phyloP scores from a whole-genome alignment of 2,888 invertebrate genomes.

The Leucozona laternaria region DNA sequence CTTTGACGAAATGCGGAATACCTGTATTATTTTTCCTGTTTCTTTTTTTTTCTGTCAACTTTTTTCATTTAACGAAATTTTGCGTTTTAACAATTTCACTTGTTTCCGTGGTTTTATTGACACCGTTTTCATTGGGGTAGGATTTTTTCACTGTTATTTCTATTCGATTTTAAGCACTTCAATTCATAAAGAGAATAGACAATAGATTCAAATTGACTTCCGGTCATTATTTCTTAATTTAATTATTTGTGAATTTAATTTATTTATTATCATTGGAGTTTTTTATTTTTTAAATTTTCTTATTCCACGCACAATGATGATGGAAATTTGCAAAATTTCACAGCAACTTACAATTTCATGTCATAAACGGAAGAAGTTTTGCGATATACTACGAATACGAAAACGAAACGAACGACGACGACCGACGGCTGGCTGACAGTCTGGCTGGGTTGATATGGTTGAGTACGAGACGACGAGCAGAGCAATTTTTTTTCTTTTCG shows the following conservation, averaged over 20 bases:
- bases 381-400: conserved; percentile 57
- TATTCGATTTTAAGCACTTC: background rate
- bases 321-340: background rate
- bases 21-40: conserved; percentile 33
- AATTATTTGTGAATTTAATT: background rate
- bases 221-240: conserved; percentile 33
- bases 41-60: conserved; percentile 43
- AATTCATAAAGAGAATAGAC: background rate
- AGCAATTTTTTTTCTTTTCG: background rate
- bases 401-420: conserved; percentile 2
- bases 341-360: background rate
- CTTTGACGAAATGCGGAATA: conserved; percentile 41
- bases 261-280: background rate
- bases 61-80: conserved; percentile 24
- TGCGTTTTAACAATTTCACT: conserved; percentile 18
- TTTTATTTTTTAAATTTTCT: background rate
- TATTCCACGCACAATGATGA: conserved; percentile 21
- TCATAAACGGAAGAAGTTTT: conserved; percentile 68
- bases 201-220: conserved; percentile 14
- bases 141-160: conserved; percentile 13
- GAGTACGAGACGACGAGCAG: background rate
- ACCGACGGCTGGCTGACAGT: conserved; percentile 38
- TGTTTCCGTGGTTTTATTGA: conserved; percentile 1
- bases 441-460: conserved; percentile 17
- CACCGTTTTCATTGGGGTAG: conserved; percentile 9